Conservation (phyloP, 2,888 invertebrate genomes). For the Resseliella maxima region DNA sequence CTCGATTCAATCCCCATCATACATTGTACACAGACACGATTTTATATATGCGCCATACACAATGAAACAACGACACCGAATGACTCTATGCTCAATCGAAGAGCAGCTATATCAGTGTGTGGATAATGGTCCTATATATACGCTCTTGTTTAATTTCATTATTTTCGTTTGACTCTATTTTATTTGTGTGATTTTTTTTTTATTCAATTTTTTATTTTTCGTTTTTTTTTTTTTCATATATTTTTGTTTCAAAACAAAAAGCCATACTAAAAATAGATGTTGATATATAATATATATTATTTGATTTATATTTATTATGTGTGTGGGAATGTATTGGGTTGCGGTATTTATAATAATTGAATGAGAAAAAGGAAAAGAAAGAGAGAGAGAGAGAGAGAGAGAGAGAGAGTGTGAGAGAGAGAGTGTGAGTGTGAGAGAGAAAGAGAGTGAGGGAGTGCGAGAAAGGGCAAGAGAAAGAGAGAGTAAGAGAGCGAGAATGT, state of each 20-base stretch:
- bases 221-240: not conserved
- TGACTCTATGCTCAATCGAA: not conserved
- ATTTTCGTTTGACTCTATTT: constrained; percentile 30
- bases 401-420: not conserved
- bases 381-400: not conserved
- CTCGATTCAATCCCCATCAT: not conserved
- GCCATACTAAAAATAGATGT: constrained; percentile 39
- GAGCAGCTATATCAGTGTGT: constrained; percentile 3
- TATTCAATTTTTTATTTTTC: not conserved
- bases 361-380: not conserved
- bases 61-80: not conserved
- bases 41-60: constrained; percentile 12
- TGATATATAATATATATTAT: not conserved
- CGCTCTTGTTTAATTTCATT: constrained; percentile 40
- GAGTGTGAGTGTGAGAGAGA: not conserved
- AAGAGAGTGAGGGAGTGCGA: too few relatives aligned
- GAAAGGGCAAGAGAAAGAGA: too few relatives aligned
- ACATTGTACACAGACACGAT: not conserved
- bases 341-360: not conserved
- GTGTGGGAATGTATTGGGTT: not conserved
- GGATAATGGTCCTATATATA: constrained; percentile 12
- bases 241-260: constrained; percentile 40
- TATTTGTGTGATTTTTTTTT: not conserved
- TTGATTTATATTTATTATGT: not conserved
- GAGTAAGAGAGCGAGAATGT: too few relatives aligned